A percentile compares a stretch with the other conserved stretches of the same genome.
phyloP scores from a whole-genome alignment of 2,797 vertebrate species.

The Margarornis squamiger region DNA sequence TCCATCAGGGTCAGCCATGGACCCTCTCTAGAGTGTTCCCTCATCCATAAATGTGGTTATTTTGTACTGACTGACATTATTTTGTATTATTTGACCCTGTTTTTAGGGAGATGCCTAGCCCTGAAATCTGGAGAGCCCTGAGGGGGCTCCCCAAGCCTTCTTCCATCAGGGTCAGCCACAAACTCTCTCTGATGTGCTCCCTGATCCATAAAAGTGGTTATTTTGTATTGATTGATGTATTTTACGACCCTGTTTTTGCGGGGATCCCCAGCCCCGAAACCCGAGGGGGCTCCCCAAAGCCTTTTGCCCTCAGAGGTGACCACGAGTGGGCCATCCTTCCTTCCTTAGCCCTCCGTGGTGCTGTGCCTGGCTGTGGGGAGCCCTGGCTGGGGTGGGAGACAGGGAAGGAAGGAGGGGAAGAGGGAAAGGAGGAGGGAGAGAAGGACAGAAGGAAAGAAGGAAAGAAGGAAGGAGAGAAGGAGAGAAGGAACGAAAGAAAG shows the following conservation, averaged over 20 bases:
- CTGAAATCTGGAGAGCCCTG: neutral
- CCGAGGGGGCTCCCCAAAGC: neutral
- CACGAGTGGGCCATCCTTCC: too few relatives aligned
- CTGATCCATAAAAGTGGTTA: too few relatives aligned
- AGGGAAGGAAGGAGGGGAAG: too few relatives aligned
- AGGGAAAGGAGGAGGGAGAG: too few relatives aligned
- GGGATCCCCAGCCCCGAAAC: neutral
- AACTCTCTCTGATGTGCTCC: neutral
- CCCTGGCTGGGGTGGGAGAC: too few relatives aligned
- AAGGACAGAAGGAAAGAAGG: too few relatives aligned
- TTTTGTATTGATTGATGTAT: neutral
- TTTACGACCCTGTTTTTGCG: too few relatives aligned
- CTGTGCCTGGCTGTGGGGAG: too few relatives aligned
- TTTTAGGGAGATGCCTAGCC: neutral
- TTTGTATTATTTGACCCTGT: neutral
- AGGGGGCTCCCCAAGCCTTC: neutral
- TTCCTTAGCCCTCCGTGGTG: too few relatives aligned
- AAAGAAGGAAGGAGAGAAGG: too few relatives aligned
- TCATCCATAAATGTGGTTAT: neutral
- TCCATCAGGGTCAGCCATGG: fast-evolving
- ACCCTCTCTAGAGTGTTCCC: fast-evolving
- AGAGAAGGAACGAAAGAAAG: too few relatives aligned
- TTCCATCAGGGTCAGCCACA: neutral
- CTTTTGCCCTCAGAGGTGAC: too few relatives aligned
- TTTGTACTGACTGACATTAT: neutral